Evolutionary conservation across 2,888 invertebrate genomes (phyloP).

Genomic region (Pammene fasciana): DNA sequence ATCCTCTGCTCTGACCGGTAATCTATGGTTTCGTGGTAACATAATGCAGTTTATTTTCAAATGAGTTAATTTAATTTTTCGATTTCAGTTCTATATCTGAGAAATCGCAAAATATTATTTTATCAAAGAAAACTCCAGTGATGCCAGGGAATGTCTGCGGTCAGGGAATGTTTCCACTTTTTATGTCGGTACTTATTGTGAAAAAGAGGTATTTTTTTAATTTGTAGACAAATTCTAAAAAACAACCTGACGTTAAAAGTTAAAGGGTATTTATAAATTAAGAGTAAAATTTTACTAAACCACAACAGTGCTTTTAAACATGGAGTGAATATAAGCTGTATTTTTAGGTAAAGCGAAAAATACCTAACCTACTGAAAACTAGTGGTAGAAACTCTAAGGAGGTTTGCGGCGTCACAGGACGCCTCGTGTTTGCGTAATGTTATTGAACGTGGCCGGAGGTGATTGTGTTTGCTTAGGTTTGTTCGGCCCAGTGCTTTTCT

Average conservation of each 20-base stretch:
- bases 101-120: conserved; percentile 25
- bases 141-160: too few species aligned
- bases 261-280: too few species aligned
- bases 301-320: too few species aligned
- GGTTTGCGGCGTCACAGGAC: conserved; percentile 9
- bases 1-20: background rate
- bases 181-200: too few species aligned
- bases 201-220: too few species aligned
- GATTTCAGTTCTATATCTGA: conserved; percentile 30
- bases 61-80: conserved; percentile 36
- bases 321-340: too few species aligned
- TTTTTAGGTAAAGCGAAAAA: too few species aligned
- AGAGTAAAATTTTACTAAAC: too few species aligned
- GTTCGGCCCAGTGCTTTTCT: conserved; percentile 25
- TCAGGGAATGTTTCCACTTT: too few species aligned
- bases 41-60: conserved; percentile 36
- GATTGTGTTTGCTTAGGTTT: conserved; percentile 38
- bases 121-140: conserved; percentile 7
- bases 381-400: conserved; percentile 18
- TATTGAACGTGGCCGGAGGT: conserved; percentile 33
- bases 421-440: conserved; percentile 35
- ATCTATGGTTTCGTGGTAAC: conserved; percentile 4
- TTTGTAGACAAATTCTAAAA: too few species aligned
- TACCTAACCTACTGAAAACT: background rate
- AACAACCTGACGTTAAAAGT: too few species aligned